These are phyloP conservation scores for Tribolium castaneum DNA, from an alignment of 1,140 invertebrate species.

Conservation along the genomic window DNA sequence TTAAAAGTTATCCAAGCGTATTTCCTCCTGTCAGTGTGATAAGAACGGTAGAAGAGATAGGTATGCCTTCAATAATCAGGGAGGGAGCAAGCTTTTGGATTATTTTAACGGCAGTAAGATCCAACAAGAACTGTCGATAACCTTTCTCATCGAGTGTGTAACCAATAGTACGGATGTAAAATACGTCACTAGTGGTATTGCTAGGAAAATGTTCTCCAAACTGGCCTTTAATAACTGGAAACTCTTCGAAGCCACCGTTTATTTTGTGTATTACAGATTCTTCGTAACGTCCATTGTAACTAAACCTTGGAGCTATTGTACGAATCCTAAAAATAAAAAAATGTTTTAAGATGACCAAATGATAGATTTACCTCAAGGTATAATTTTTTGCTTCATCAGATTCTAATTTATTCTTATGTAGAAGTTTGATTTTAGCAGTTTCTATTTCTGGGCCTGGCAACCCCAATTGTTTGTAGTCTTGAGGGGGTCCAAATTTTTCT, in stretches of 20 bases:
- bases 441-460: background rate
- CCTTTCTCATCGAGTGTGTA: background rate
- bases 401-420: background rate
- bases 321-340: background rate
- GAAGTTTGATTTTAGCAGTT: background rate
- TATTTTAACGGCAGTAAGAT: background rate
- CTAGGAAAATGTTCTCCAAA: background rate
- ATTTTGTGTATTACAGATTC: background rate
- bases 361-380: background rate
- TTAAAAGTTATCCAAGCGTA: background rate
- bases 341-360: background rate
- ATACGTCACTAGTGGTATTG: background rate
- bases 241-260: background rate
- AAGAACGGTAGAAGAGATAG: background rate
- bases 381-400: background rate
- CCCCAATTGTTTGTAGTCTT: background rate
- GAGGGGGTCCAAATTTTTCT: background rate
- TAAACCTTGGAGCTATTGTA: background rate
- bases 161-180: background rate
- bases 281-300: background rate
- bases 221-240: background rate
- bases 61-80: background rate
- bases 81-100: background rate
- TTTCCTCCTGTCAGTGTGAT: background rate
- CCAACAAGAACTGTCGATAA: background rate